These are phyloP conservation scores for Drosophila equinoxialis DNA, from an alignment of 1,140 invertebrate genomes.

Conservation along the genomic window DNA sequence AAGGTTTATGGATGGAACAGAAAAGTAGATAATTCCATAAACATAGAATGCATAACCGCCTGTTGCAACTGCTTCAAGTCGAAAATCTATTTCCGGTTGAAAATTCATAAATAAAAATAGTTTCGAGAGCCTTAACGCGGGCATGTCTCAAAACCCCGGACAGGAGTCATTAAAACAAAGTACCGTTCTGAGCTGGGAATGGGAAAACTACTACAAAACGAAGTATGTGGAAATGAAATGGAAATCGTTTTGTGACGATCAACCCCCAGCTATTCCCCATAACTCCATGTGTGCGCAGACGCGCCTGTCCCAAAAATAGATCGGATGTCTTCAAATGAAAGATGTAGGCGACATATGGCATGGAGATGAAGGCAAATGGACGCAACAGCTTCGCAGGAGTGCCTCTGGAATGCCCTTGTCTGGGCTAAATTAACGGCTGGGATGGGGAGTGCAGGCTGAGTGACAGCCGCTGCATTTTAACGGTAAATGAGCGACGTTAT, in stretches of 20 bases:
- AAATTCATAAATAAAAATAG: slow-evolving; percentile 67
- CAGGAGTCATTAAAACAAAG: slow-evolving; percentile 67
- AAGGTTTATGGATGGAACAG: neutral
- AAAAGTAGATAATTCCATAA: slow-evolving; percentile 67
- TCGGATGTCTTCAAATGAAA: neutral
- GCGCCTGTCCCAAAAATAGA: slow-evolving; percentile 51
- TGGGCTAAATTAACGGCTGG: slow-evolving; percentile 54
- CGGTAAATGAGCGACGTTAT: slow-evolving; percentile 72
- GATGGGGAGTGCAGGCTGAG: slow-evolving; percentile 73
- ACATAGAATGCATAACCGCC: slow-evolving; percentile 46
- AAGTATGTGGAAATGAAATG: slow-evolving; percentile 43
- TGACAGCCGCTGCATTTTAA: slow-evolving; percentile 71
- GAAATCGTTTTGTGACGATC: slow-evolving; percentile 10
- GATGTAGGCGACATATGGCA: slow-evolving; percentile 61
- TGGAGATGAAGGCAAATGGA: slow-evolving; percentile 42
- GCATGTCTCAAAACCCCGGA: slow-evolving; percentile 41
- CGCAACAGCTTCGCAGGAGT: slow-evolving; percentile 20
- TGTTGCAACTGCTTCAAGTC: slow-evolving; percentile 38
- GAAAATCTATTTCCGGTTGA: slow-evolving; percentile 63
- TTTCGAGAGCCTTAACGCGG: slow-evolving; percentile 38
- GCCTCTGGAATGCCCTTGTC: slow-evolving; percentile 2
- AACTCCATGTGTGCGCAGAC: slow-evolving; percentile 57
- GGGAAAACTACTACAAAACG: slow-evolving; percentile 54
- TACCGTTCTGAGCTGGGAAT: slow-evolving; percentile 31
- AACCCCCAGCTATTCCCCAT: slow-evolving; percentile 1